Conservation (phyloP, 2,113 vertebrate species). For the Odobenus rosmarus region DNA sequence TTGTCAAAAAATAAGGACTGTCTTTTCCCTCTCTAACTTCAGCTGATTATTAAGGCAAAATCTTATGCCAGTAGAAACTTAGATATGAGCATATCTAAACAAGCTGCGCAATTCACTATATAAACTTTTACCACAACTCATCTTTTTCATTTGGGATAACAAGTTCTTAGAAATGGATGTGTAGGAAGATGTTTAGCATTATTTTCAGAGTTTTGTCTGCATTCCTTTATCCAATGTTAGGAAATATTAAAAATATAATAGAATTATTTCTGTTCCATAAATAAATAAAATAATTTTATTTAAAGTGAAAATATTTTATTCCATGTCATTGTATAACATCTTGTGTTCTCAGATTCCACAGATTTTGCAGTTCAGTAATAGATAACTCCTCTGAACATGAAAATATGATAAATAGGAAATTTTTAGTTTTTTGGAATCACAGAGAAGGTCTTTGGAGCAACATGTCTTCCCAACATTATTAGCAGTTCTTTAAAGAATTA, state of each 20-base stretch:
- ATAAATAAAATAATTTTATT: not conserved
- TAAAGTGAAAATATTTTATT: not conserved
- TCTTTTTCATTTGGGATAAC: constrained; percentile 2
- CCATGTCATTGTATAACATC: not conserved
- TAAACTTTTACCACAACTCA: constrained; percentile 7
- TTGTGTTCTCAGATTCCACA: not conserved
- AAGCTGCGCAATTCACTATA: not conserved
- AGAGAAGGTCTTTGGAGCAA: not conserved
- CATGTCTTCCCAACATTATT: not conserved
- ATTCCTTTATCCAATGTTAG: not conserved
- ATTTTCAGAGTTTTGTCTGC: not conserved
- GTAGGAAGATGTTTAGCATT: not conserved
- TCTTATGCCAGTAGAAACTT: not conserved
- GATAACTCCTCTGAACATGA: not conserved
- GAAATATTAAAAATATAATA: not conserved
- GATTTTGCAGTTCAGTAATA: not conserved
- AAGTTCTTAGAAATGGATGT: not conserved
- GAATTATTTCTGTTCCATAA: not conserved
- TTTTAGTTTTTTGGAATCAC: not conserved
- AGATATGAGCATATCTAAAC: not conserved
- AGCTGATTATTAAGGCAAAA: constrained; percentile 25
- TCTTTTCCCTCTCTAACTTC: constrained; percentile 11
- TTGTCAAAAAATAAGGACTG: not conserved
- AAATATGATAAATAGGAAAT: constrained; percentile 3
- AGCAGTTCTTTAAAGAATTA: not conserved